These are phyloP conservation scores for Diabrotica virgifera DNA, from an alignment of 1,140 invertebrate genomes.

Conservation along the genomic window DNA sequence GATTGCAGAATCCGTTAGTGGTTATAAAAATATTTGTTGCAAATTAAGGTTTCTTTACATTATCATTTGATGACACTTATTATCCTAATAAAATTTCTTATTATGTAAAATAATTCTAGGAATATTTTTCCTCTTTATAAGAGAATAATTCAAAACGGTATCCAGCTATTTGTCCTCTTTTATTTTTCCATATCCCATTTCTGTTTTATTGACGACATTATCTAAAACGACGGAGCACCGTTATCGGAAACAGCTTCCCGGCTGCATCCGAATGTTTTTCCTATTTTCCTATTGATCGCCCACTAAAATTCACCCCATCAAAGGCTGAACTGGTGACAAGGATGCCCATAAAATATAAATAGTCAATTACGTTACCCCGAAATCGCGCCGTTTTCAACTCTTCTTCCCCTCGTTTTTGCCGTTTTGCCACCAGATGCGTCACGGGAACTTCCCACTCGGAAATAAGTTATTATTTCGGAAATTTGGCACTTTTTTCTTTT, in stretches of 20 bases:
- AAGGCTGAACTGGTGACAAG: conserved; percentile 1
- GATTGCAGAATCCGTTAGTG: no score
- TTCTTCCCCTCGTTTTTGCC: not conserved
- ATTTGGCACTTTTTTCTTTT: not conserved
- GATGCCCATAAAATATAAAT: conserved; percentile 1
- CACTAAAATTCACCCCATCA: not conserved
- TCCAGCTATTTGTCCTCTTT: not conserved
- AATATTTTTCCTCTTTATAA: no score
- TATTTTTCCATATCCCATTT: not conserved
- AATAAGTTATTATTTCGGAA: not conserved
- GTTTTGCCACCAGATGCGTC: not conserved
- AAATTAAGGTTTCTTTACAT: no score
- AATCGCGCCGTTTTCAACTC: not conserved
- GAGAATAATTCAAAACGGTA: not conserved
- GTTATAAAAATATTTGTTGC: no score
- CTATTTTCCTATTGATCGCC: not conserved
- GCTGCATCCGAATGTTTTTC: conserved; percentile 1
- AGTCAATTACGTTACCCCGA: conserved; percentile 1
- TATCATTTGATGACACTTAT: no score
- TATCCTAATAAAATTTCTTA: no score
- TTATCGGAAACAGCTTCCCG: not conserved
- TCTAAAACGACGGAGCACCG: not conserved
- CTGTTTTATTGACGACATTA: not conserved
- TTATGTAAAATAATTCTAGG: no score
- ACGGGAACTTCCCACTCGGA: not conserved